Conservation (phyloP, 1,140 invertebrate genomes). For the Ladona fulva region DNA sequence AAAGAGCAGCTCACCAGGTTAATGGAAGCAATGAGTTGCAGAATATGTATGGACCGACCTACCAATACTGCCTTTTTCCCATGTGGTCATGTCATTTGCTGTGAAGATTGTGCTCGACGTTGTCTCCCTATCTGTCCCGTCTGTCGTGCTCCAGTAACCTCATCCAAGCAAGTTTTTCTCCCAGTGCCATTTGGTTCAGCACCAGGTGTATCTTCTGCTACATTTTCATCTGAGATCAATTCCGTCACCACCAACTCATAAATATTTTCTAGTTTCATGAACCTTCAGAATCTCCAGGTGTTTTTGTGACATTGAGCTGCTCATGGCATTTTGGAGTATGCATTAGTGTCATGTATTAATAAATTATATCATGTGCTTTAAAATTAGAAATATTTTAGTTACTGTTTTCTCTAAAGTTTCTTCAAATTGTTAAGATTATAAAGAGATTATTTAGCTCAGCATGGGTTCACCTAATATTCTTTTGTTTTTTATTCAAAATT, state of each 20-base stretch:
- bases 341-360: too few species aligned
- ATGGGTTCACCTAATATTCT: too few species aligned
- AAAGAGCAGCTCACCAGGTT: conserved; percentile 46
- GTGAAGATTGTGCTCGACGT: conserved; percentile 55
- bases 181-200: conserved; percentile 40
- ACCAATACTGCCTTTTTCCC: conserved; percentile 75
- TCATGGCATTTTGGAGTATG: too few species aligned
- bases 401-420: too few species aligned
- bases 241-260: background rate
- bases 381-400: too few species aligned
- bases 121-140: conserved; percentile 62
- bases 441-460: too few species aligned
- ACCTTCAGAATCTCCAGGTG: too few species aligned
- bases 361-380: too few species aligned
- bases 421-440: too few species aligned
- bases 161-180: conserved; percentile 61
- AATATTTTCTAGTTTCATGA: too few species aligned
- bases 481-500: too few species aligned
- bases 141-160: conserved; percentile 61
- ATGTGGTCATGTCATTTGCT: conserved; percentile 72
- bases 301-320: too few species aligned
- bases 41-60: conserved; percentile 71
- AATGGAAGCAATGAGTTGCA: conserved; percentile 63
- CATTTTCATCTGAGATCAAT: background rate
- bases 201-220: background rate